Evolutionary conservation across 2,797 vertebrate species (phyloP), one percentile per base, ranked within the genome.

Genomic region (Microcaecilia unicolor): DNA sequence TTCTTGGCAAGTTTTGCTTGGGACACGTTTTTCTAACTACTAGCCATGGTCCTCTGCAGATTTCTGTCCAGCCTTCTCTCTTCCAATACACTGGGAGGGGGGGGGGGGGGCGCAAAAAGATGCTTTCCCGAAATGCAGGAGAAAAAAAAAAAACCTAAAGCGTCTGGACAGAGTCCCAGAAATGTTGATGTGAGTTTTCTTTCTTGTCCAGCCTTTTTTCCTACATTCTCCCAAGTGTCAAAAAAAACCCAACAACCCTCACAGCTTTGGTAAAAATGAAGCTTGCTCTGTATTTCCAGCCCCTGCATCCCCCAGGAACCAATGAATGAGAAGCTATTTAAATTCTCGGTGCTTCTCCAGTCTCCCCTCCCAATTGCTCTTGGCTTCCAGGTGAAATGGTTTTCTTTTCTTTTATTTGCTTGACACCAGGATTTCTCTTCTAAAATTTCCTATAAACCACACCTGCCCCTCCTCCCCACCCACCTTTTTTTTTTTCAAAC

Each of bases 371-470:
- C n/a, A n/a, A n/a, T n/a, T n/a, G n/a, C 25, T 28, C 24, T 16
- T 18, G 29, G 37, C 24, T 7, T 41, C 40, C 47, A 59, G 43
- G 56, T 51, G 31, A 35, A 31, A 31, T 35, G 32, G 46, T 19
- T 8, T 28, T 19, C 25, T n/a, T n/a, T 26, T 2, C 16, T 15
- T 32, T n/a, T 19, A 13, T 35, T 10, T 8, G 19, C 15, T 15
- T 25, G 18, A 15, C n/a, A 29, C n/a, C 25, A n/a, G 26, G 22
- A 28, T 20, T 34, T 20, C 28, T 9, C 10, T 15, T 33, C 24
- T 13, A 21, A 27, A 11, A n/a, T 17, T 17, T 13, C 18, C 22
- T 16, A 17, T 8, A 20, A 11, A 23, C 18, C 14, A 18, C 25
- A 10, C 8, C 25, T 40, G 9, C 25, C 31, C n/a, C n/a, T n/a